phyloP scores from a whole-genome alignment of 2,888 invertebrate genomes.

The Alsophila aescularia region DNA sequence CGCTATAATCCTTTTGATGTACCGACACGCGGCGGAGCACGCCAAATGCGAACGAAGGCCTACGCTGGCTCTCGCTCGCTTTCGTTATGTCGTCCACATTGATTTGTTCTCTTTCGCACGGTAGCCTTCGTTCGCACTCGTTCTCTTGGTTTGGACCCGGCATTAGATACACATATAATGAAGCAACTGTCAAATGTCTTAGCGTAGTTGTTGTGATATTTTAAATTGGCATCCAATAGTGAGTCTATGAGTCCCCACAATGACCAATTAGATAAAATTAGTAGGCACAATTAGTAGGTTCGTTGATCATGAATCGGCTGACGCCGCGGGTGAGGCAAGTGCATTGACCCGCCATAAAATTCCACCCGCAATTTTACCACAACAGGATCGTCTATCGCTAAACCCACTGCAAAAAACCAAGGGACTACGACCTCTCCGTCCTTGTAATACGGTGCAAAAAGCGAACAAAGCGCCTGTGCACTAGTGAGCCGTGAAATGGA shows the following conservation, averaged over 20 bases:
- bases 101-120: no score
- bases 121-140: no score
- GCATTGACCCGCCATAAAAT: slow-evolving; percentile 35
- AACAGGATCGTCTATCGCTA: slow-evolving; percentile 27
- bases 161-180: no score
- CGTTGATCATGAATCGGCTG: neutral
- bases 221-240: neutral
- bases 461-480: slow-evolving; percentile 24
- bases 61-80: no score
- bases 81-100: no score
- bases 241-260: neutral
- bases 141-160: no score
- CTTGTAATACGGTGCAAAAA: slow-evolving; percentile 41
- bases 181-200: no score
- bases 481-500: slow-evolving; percentile 55
- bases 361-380: slow-evolving; percentile 30
- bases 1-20: no score
- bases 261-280: no score
- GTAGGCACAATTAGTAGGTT: neutral
- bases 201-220: no score
- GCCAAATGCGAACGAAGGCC: no score
- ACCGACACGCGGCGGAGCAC: no score
- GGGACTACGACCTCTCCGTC: slow-evolving; percentile 47
- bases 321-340: slow-evolving; percentile 10
- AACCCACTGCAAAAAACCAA: slow-evolving; percentile 31